Evolutionary conservation across 2,797 vertebrate genomes (phyloP).

Genomic region (Danio tinwini): DNA sequence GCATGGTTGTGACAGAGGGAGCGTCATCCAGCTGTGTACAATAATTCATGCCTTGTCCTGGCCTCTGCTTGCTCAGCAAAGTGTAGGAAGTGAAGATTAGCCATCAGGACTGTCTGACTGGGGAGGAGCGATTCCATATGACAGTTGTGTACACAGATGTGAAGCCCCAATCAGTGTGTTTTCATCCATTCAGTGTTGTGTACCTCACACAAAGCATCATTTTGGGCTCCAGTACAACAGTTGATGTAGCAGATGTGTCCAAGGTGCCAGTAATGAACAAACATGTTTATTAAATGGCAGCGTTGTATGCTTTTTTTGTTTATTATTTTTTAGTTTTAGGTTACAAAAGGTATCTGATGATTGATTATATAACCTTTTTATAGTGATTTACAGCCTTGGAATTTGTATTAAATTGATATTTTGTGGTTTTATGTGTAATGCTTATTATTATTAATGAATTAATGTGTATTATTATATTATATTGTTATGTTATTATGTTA

Average conservation of each 20-base stretch:
- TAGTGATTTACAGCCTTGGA: constrained; percentile 45
- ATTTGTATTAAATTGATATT: too few species aligned
- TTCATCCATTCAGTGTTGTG: constrained; percentile 19
- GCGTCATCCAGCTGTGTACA: constrained; percentile 31
- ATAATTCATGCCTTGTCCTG: constrained; percentile 27
- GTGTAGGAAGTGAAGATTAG: constrained; percentile 16
- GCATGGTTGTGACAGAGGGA: constrained; percentile 9
- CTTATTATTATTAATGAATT: background rate
- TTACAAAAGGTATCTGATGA: constrained; percentile 72
- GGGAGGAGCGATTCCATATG: constrained; percentile 21
- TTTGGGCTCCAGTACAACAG: background rate
- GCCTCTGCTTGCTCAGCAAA: constrained; percentile 50
- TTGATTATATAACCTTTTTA: constrained; percentile 61
- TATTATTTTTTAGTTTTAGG: constrained; percentile 55
- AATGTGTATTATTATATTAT: too few species aligned
- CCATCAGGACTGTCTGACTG: background rate
- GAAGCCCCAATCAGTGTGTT: constrained; percentile 8
- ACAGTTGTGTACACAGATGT: constrained; percentile 40
- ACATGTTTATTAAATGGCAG: constrained; percentile 15
- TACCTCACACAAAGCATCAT: constrained; percentile 27
- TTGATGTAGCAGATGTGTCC: constrained; percentile 54
- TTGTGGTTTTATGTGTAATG: background rate
- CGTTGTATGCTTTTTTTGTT: constrained; percentile 56
- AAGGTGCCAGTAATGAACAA: constrained; percentile 26
- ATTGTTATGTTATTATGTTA: too few species aligned